These are phyloP conservation scores for Drosophila basisetae DNA, from an alignment of 2,888 invertebrate species.

Conservation along the genomic window DNA sequence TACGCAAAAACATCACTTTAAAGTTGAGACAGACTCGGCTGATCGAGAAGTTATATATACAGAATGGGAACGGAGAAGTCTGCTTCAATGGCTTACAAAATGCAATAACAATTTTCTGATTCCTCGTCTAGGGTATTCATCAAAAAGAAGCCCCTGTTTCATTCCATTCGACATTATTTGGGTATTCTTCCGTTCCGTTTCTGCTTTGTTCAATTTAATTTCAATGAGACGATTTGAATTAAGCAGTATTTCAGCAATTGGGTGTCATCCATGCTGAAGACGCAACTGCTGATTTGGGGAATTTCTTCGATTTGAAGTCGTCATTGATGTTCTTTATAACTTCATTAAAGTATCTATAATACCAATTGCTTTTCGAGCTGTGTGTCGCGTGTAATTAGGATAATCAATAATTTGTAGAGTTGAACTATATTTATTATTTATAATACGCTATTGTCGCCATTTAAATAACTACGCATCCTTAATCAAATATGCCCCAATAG, in stretches of 20 bases:
- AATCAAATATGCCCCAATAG: background rate
- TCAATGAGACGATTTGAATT: background rate
- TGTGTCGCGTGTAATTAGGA: background rate
- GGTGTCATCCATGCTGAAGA: background rate
- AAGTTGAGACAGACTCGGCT: background rate
- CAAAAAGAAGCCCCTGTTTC: background rate
- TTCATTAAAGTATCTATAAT: background rate
- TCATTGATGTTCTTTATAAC: background rate
- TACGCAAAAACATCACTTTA: background rate
- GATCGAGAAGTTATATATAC: background rate
- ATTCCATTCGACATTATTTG: background rate
- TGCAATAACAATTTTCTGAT: background rate
- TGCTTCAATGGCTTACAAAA: background rate
- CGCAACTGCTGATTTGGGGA: background rate
- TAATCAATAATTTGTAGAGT: background rate
- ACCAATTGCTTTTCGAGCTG: background rate
- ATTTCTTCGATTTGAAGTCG: background rate
- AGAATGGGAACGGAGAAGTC: background rate
- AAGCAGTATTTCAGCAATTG: background rate
- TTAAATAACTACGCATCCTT: background rate
- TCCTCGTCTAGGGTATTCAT: background rate
- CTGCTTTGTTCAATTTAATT: background rate
- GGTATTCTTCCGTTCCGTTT: background rate
- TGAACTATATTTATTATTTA: background rate
- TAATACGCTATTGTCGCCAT: background rate